Conservation (phyloP, 2,888 invertebrate species). For the Calliopum simillimum region DNA sequence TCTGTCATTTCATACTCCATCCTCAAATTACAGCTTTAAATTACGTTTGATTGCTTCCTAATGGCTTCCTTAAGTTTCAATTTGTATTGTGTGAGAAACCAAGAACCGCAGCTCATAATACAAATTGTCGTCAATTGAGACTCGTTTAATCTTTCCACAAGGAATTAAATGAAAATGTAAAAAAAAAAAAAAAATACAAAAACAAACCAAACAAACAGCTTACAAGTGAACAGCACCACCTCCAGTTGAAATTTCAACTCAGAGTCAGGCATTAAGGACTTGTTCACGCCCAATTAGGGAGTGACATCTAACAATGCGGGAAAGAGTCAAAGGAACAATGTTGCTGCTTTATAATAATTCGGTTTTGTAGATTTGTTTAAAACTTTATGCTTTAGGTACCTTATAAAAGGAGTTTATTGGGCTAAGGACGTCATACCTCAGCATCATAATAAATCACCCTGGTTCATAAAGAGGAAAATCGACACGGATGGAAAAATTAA, state of each 20-base stretch:
- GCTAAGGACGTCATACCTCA: too few species aligned
- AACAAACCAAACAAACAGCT: slow-evolving; percentile 5
- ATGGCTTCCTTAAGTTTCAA: slow-evolving; percentile 35
- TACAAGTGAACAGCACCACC: neutral
- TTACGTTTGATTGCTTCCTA: slow-evolving; percentile 32
- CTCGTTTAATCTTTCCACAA: slow-evolving; percentile 53
- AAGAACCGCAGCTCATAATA: slow-evolving; percentile 38
- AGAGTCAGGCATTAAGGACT: slow-evolving; percentile 5
- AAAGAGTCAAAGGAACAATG: neutral
- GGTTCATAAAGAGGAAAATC: too few species aligned
- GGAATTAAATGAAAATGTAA: too few species aligned
- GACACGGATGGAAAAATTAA: too few species aligned
- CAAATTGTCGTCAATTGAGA: slow-evolving; percentile 60
- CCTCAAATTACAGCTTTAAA: slow-evolving; percentile 21
- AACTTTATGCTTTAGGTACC: too few species aligned
- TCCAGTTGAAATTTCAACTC: neutral
- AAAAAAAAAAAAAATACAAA: slow-evolving; percentile 29
- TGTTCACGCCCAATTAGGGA: slow-evolving; percentile 16
- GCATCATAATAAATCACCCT: too few species aligned
- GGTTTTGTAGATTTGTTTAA: too few species aligned
- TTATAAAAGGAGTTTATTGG: too few species aligned
- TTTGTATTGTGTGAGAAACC: slow-evolving; percentile 23
- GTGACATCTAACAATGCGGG: neutral
- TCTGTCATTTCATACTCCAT: too few species aligned
- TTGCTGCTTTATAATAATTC: too few species aligned